A percentile compares a stretch with the other conserved stretches of the same genome.
Conservation (phyloP, 2,888 invertebrate genomes). For the Listrodromus nycthemerus region DNA sequence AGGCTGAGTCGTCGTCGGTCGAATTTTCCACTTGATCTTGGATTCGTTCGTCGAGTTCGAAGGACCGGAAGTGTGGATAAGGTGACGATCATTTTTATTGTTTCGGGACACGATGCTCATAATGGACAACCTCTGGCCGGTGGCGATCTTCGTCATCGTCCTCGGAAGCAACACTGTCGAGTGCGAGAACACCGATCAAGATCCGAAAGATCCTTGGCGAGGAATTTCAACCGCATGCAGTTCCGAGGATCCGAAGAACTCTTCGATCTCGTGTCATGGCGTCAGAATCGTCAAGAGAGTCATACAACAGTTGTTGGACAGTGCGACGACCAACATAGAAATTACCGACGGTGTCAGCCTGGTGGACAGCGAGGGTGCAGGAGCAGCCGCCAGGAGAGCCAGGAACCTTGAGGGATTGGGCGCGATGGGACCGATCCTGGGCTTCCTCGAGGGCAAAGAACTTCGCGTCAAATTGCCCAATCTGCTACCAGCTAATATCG, state of each 20-base stretch:
- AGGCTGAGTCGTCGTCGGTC: constrained; percentile 72
- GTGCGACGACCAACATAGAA: constrained; percentile 85
- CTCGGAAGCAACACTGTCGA: constrained; percentile 45
- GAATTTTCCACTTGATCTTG: constrained; percentile 17
- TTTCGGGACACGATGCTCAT: constrained; percentile 33
- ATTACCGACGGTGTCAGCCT: constrained; percentile 88
- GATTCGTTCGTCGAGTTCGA: neutral
- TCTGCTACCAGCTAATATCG: constrained; percentile 89
- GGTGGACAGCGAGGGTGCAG: constrained; percentile 85
- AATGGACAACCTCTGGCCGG: constrained; percentile 50
- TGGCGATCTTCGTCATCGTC: constrained; percentile 62
- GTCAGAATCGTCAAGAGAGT: constrained; percentile 85
- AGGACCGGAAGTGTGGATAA: neutral
- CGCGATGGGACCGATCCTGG: constrained; percentile 87
- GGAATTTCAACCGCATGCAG: constrained; percentile 72
- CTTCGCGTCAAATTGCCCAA: constrained; percentile 90
- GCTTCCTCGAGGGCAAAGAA: constrained; percentile 90
- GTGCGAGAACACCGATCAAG: constrained; percentile 47
- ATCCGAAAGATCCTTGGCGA: constrained; percentile 61
- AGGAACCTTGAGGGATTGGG: constrained; percentile 82
- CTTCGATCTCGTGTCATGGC: constrained; percentile 85
- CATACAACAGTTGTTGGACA: constrained; percentile 86
- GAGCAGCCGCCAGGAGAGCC: constrained; percentile 84
- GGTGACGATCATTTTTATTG: neutral
- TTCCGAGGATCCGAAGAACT: constrained; percentile 77